Evolutionary conservation across 2,113 vertebrate genomes (phyloP).

Genomic region (Chrysemys picta): DNA sequence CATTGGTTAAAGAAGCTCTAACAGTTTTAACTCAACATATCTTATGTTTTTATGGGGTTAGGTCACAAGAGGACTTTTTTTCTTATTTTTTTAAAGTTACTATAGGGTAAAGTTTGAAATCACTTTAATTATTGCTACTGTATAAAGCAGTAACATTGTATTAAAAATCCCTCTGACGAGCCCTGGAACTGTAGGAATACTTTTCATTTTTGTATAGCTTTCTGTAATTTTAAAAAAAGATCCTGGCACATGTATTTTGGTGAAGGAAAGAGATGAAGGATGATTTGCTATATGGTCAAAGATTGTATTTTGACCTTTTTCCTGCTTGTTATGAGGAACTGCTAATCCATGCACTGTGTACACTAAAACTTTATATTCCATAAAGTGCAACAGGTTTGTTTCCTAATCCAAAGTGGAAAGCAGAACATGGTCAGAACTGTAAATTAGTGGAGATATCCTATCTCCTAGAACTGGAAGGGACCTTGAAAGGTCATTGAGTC

Average conservation of each 20-base stretch:
- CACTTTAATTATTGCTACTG: rapidly evolving
- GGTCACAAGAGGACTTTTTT: not conserved
- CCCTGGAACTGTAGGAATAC: rapidly evolving
- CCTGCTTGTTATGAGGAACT: not conserved
- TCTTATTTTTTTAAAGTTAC: not conserved
- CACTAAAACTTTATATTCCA: not conserved
- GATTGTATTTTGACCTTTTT: not conserved
- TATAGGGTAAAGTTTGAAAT: rapidly evolving
- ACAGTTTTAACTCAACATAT: not conserved
- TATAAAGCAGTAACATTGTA: not conserved
- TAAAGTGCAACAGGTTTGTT: not conserved
- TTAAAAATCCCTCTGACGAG: rapidly evolving
- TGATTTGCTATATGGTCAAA: too few relatives aligned
- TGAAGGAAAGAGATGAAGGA: not conserved
- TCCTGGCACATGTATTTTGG: not conserved
- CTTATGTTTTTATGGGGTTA: not conserved
- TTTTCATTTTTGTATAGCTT: rapidly evolving
- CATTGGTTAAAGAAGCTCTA: not conserved
- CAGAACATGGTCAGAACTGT: not conserved
- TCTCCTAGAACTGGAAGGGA: too few relatives aligned
- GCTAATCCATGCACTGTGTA: not conserved
- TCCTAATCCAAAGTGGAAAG: not conserved
- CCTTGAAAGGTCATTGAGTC: too few relatives aligned
- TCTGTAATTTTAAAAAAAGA: not conserved
- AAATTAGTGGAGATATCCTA: too few relatives aligned